A percentile compares a stretch with the other conserved stretches of the same genome.
Evolutionary conservation across 1,140 invertebrate genomes (phyloP).

Genomic region (Tenebrio molitor): DNA sequence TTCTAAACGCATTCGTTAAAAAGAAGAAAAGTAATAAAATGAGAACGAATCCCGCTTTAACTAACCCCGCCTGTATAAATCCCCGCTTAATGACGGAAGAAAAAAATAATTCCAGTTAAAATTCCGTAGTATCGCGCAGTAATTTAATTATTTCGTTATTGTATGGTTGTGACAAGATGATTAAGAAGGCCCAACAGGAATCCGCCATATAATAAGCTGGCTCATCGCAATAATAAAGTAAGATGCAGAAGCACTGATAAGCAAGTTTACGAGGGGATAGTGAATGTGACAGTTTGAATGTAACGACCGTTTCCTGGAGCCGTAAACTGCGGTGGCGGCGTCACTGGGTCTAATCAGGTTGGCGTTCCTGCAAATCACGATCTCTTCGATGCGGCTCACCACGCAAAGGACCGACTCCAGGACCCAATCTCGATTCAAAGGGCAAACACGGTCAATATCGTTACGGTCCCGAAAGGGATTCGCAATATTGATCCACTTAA

Average conservation of each 20-base stretch:
- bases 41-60: conserved; percentile 2
- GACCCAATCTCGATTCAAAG: conserved; percentile 4
- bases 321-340: conserved; percentile 27
- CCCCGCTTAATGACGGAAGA: conserved; percentile 16
- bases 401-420: conserved; percentile 7
- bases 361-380: conserved; percentile 34
- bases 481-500: conserved; percentile 7
- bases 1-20: conserved; percentile 5
- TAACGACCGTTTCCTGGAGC: conserved; percentile 38
- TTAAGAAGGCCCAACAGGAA: conserved; percentile 22
- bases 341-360: conserved; percentile 36
- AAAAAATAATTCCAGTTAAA: conserved; percentile 25
- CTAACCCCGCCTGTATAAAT: conserved; percentile 1
- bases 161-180: conserved; percentile 36
- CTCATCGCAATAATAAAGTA: conserved; percentile 36
- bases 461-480: neutral
- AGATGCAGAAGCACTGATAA: conserved; percentile 37
- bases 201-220: conserved; percentile 30
- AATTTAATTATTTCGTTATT: conserved; percentile 41
- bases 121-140: neutral
- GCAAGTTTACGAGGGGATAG: conserved; percentile 33
- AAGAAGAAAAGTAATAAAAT: conserved; percentile 5
- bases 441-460: neutral
- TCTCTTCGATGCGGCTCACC: conserved; percentile 18
- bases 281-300: conserved; percentile 40